Evolutionary conservation across 2,888 invertebrate genomes (phyloP).

Genomic region (Dastarcus helophoroides): DNA sequence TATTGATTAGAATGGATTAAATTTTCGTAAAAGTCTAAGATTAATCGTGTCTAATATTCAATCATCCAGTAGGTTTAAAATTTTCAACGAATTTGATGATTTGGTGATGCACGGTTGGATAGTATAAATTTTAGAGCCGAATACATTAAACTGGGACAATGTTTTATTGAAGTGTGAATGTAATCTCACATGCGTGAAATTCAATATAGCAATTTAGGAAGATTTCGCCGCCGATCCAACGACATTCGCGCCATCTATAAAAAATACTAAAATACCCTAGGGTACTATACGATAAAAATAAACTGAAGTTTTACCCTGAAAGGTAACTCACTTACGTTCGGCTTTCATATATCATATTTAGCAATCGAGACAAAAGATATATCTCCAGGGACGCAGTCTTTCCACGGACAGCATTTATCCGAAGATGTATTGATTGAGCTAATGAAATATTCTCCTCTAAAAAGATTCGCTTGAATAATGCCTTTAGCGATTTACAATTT

Average conservation of each 20-base stretch:
- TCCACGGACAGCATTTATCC: constrained; percentile 14
- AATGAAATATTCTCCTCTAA: constrained; percentile 22
- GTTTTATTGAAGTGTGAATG: too few species aligned
- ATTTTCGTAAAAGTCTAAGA: too few species aligned
- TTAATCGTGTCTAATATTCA: too few species aligned
- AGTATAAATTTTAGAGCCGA: too few species aligned
- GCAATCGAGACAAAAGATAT: constrained; percentile 3
- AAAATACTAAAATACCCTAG: constrained; percentile 13
- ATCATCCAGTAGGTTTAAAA: too few species aligned
- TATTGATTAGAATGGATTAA: too few species aligned
- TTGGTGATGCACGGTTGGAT: too few species aligned
- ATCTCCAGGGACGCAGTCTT: constrained; percentile 1
- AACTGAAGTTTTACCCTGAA: constrained; percentile 14
- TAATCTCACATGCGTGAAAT: too few species aligned
- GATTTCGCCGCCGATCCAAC: neutral
- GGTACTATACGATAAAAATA: constrained; percentile 16
- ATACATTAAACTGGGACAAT: too few species aligned
- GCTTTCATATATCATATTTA: constrained; percentile 15
- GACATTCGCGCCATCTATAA: neutral
- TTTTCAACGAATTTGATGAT: too few species aligned
- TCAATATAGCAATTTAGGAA: constrained; percentile 1
- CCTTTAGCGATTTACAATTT: constrained; percentile 20
- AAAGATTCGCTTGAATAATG: constrained; percentile 17
- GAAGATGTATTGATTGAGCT: constrained; percentile 24
- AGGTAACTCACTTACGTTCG: constrained; percentile 14